Percentiles rank a stretch among this genome's conserved stretches.
Conservation (phyloP, 2,888 invertebrate genomes). For the Endomychus coccineus region DNA sequence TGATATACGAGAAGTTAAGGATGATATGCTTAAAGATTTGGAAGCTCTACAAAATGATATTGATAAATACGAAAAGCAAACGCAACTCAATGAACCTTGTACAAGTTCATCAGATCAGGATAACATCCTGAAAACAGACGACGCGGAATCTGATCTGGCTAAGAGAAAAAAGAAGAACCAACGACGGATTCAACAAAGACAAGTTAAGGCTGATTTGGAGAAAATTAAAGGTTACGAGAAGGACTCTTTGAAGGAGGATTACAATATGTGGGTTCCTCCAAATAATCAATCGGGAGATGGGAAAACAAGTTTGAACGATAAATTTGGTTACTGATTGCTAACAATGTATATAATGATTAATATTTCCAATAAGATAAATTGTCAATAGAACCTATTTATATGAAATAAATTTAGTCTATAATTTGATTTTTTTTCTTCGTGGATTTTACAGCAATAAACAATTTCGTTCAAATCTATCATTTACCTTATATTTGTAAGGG, state of each 20-base stretch:
- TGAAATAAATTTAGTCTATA: too few relatives aligned
- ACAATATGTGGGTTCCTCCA: slow-evolving; percentile 75
- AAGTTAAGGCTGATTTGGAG: slow-evolving; percentile 32
- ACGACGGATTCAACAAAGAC: slow-evolving; percentile 34
- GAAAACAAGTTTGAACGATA: slow-evolving; percentile 65
- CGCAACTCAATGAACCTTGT: neutral
- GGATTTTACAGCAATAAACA: too few relatives aligned
- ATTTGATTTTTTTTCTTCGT: too few relatives aligned
- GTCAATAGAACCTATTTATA: too few relatives aligned
- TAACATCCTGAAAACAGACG: slow-evolving; percentile 3
- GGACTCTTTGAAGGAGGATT: slow-evolving; percentile 52
- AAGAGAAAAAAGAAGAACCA: slow-evolving; percentile 33
- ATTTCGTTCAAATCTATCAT: too few relatives aligned
- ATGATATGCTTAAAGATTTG: slow-evolving; percentile 25
- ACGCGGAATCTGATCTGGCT: too few relatives aligned
- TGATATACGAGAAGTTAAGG: slow-evolving; percentile 27
- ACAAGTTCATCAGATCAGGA: neutral
- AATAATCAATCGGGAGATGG: slow-evolving; percentile 70
- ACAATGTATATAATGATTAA: slow-evolving; percentile 4
- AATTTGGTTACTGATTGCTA: slow-evolving; percentile 60
- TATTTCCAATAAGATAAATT: too few relatives aligned
- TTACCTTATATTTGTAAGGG: too few relatives aligned
- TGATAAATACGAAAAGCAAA: slow-evolving; percentile 5
- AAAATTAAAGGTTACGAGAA: slow-evolving; percentile 38
- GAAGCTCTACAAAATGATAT: slow-evolving; percentile 14